phyloP scores from a whole-genome alignment of 2,797 vertebrate genomes.

The Cetoscarus ocellatus region DNA sequence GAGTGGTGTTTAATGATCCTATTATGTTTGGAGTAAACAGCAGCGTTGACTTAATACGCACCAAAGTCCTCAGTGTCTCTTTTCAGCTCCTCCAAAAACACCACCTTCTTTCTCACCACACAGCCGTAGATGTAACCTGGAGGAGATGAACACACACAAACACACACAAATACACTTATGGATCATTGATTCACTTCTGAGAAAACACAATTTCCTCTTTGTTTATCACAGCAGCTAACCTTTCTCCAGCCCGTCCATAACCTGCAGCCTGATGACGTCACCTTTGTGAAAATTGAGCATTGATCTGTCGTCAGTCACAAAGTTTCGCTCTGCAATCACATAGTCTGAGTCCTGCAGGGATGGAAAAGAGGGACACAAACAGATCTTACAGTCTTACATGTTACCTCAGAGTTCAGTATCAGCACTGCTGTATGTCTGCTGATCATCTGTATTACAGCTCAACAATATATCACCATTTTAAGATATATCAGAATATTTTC shows the following conservation, averaged over 20 bases:
- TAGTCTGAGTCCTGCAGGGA: conserved; percentile 93
- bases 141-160: conserved; percentile 27
- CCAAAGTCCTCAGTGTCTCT: conserved; percentile 93
- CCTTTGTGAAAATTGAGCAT: conserved; percentile 96
- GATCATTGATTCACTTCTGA: conserved; percentile 5
- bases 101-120: conserved; percentile 95
- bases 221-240: conserved; percentile 80
- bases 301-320: conserved; percentile 86
- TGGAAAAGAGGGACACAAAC: background rate
- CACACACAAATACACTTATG: conserved; percentile 1
- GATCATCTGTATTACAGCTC: too few species aligned
- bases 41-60: conserved; percentile 70
- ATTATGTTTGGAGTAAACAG: background rate
- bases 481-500: too few species aligned
- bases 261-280: conserved; percentile 94
- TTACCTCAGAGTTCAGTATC: too few species aligned
- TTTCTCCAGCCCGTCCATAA: conserved; percentile 86
- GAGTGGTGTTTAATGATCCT: background rate
- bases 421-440: too few species aligned
- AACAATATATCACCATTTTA: too few species aligned
- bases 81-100: conserved; percentile 94
- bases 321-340: conserved; percentile 93
- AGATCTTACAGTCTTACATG: background rate
- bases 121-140: conserved; percentile 92
- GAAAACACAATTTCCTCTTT: conserved; percentile 1